These are phyloP conservation scores for Hoplostethus atlanticus DNA, from an alignment of 2,797 vertebrate species.

Conservation along the genomic window DNA sequence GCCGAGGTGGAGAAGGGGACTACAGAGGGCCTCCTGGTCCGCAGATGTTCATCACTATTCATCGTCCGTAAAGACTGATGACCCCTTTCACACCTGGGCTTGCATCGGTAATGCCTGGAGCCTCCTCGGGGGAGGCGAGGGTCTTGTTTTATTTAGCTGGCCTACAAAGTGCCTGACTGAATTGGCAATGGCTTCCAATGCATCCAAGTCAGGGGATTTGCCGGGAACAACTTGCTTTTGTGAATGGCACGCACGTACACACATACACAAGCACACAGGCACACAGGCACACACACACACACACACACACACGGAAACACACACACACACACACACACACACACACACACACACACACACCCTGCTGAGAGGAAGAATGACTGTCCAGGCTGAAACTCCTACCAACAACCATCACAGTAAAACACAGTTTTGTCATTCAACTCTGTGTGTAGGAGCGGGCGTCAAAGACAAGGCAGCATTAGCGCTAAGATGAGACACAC, in stretches of 20 bases:
- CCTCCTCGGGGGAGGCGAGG: background rate
- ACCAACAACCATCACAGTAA: conserved; percentile 1
- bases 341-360: conserved; percentile 1
- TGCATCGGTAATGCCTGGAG: conserved; percentile 15
- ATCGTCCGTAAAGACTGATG: conserved; percentile 33
- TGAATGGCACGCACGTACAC: conserved; percentile 20
- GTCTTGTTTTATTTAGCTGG: conserved; percentile 19
- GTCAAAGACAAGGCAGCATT: conserved; percentile 7
- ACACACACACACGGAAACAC: conserved; percentile 28
- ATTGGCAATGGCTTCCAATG: conserved; percentile 26
- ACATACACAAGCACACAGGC: conserved; percentile 5
- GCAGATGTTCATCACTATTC: conserved; percentile 65
- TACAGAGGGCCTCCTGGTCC: conserved; percentile 16
- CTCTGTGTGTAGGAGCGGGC: conserved; percentile 2
- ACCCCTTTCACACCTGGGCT: conserved; percentile 40
- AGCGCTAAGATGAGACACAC: conserved; percentile 22
- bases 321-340: conserved; percentile 9
- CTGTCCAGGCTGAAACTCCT: conserved; percentile 13
- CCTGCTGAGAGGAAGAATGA: background rate
- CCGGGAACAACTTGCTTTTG: background rate
- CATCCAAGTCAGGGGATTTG: conserved; percentile 32
- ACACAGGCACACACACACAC: background rate
- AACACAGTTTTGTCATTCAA: conserved; percentile 27
- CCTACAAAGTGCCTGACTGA: conserved; percentile 27
- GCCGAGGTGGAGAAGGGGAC: conserved; percentile 8